Evolutionary conservation across 2,888 invertebrate genomes (phyloP), one percentile per base, ranked within the genome.

Genomic region (Aquatica leii): DNA sequence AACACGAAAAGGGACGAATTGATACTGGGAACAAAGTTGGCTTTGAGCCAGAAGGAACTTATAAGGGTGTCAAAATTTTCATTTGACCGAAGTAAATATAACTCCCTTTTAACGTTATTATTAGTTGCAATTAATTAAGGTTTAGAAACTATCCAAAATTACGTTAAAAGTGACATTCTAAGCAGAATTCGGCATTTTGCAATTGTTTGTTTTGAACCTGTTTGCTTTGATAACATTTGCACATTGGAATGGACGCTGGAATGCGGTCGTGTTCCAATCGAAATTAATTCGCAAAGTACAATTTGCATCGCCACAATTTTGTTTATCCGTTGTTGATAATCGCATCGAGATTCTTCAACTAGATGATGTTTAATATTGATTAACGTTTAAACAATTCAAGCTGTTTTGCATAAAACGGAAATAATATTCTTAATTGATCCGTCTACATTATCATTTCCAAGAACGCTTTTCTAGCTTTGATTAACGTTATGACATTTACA

Each of bases 1-100:
- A 46, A 46, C 46, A 46, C 46, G 46, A 46, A 46, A 46, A 46
- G 46, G 46, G 46, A 18, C 46, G 46, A 46, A 46, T 46, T 46
- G 46, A 46, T 46, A 46, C 46, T 46, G 18, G 46, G 18, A 46
- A 17, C 24, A 24, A 18, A 46, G 46, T 46, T 46, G 46, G 46
- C 46, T 18, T 46, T 11, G 3, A 46, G 46, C 46, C 46, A 46
- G 18, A 46, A 46, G 18, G 46, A 18, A 46, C 17, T 11, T 46
- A 46, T 46, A 46, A 46, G 46, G 46, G 46, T 46, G 46, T 18
- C 46, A 20, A 46, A 46, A 46, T 46, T 46, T 46, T 46, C 46
- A 46, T 46, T 46, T 46, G 18, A 46, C 46, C 46, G 18, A 46
- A 46, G 18, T 20, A 46, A 46, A 46, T 46, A 18, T 18, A 18